phyloP scores from a whole-genome alignment of 2,888 invertebrate species.

The Andrena camellia region DNA sequence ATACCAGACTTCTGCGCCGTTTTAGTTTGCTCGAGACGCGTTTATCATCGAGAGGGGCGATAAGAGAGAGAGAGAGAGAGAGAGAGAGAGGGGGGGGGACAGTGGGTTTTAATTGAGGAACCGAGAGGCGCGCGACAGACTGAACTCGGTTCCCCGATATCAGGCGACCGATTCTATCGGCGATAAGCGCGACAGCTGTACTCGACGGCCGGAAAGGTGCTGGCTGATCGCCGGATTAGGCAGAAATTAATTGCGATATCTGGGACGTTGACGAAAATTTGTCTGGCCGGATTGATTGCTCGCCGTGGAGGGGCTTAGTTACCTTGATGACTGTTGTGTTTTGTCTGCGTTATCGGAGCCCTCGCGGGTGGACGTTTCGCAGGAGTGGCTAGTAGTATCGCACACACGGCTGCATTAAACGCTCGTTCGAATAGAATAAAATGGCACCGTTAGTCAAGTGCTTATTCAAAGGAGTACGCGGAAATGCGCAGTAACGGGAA shows the following conservation, averaged over 20 bases:
- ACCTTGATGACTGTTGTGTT: too few relatives aligned
- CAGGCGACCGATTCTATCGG: conserved; percentile 6
- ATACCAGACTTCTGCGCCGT: conserved; percentile 1
- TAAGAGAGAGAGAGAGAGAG: not conserved
- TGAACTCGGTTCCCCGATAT: not conserved
- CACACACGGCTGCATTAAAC: too few relatives aligned
- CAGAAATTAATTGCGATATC: conserved; percentile 2
- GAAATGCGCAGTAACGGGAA: too few relatives aligned
- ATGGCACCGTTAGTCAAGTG: too few relatives aligned
- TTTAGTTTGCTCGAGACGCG: not conserved
- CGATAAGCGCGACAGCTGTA: not conserved
- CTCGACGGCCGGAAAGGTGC: conserved; percentile 7
- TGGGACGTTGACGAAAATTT: not conserved
- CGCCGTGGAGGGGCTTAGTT: too few relatives aligned
- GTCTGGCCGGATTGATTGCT: not conserved
- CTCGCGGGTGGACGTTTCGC: too few relatives aligned
- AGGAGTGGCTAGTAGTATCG: too few relatives aligned
- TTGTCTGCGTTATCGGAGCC: too few relatives aligned
- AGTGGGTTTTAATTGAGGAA: not conserved
- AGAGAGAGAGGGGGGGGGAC: not conserved
- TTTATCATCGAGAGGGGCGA: not conserved
- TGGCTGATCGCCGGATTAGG: conserved; percentile 22
- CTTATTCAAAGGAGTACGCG: too few relatives aligned
- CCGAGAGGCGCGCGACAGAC: conserved; percentile 2
- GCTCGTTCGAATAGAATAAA: too few relatives aligned